Evolutionary conservation across 2,888 invertebrate genomes (phyloP), one percentile per base, ranked within the genome.

Genomic region (Athripsodes cinereus): DNA sequence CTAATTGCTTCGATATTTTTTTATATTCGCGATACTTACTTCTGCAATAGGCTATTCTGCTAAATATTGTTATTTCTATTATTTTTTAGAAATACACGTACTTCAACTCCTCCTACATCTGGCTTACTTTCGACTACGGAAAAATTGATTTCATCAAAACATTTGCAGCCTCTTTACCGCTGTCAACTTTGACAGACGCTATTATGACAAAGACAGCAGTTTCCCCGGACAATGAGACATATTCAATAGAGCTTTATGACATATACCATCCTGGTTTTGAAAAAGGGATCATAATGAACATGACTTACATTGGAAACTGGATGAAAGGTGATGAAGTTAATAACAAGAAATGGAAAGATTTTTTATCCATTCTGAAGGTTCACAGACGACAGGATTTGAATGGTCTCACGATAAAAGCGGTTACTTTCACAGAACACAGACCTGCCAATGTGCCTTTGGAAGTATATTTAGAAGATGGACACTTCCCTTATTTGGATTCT

Each of bases 191-290:
- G 0, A 49, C 61, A 1, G 63, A 63, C 49, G 26, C 59, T 21
- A 40, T 62, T n/a, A 6, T 63, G 8, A 48, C 60, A 10, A 62
- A 57, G 22, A 58, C 54, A 18, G 21, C 48, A 13, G 20, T 51
- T 35, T n/a, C n/a, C 11, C n/a, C 16, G 3, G 40, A 40, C 47
- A 58, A 56, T 10, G 48, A 53, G 22, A 46, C 46, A 2, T 20
- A n/a, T 3, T 21, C 31, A 11, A 18, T 61, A 2, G 52, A 55
- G 6, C 46, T 68, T 10, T 70, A 68, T 49, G 74, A 74, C 65
- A 67, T 72, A 8, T 74, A 72, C 57, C 72, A 72, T 47, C 69
- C 69, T 40, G 74, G 74, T 1, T 67, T 66, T 34, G 64, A 65
- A 26, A 53, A 70, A 52, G 73, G 73, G 13, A 73, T 72, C 0